Base-by-base conservation (phyloP, 2,113 vertebrate genomes). In the Saiga tatarica region DNA sequence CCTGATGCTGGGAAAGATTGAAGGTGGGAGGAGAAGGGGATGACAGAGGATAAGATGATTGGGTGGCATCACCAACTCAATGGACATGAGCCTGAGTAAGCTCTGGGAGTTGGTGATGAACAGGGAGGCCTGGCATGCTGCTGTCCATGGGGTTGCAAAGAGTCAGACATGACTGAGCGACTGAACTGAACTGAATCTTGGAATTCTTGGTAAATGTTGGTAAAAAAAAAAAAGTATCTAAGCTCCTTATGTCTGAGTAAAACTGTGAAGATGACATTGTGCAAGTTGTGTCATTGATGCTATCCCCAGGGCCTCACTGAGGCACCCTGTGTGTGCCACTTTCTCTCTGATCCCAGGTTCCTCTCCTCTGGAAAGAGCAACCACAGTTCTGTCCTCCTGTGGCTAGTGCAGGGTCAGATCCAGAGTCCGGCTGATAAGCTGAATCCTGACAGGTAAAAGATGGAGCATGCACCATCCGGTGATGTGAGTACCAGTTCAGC, bases 381-480 rank as follows among this genome's bases (percentile, higher is more conserved):
- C 3, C 10, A 10, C 19, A 4, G 0, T 78, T 76, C 55, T 33
- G 52, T 45, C 23, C 21, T 6, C 19, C 33, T 28, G 1, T 19
- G 50, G 2, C 13, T 7, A 7, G 36, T 12, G 14, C 59, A 39
- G 52, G n/a, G 28, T 30, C 7, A 36, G 12, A n/a, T 36, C 95
- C 62, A 45, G 21, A 42, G 13, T 89, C 52, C 26, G 2, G 14
- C 53, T 45, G 3, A 39, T 11, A 14, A 42, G 84, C 8, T 33
- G 53, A 90, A 7, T 57, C 15, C 5, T 10, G 64, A 60, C 26
- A 2, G n/a, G 33, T 67, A 7, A 60, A 78, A 45, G 45, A 42
- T 7, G 4, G 12, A 53, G 59, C 10, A 2, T 1, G 12, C 13
- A 7, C 52, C 79, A 36, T 50, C 12, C 9, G 1, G 4, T 15